A percentile compares a stretch with the other conserved stretches of the same genome.
Conservation (phyloP, 2,113 vertebrate genomes). For the Cervus canadensis region DNA sequence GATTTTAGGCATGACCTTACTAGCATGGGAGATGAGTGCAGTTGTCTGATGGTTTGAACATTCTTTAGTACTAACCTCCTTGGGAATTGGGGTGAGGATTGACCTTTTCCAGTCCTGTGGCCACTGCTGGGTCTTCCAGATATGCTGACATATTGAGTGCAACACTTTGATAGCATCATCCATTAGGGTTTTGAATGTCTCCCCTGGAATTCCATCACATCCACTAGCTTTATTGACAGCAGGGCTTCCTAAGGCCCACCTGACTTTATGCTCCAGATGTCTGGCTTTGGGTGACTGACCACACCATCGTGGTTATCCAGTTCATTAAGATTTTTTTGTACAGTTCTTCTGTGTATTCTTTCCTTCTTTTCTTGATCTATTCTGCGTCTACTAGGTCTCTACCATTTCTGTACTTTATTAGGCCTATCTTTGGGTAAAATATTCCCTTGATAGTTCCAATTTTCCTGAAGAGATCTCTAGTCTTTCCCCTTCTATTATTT, state of each 20-base stretch:
- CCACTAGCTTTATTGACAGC: not conserved
- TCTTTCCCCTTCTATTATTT: not conserved
- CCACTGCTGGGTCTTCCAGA: not conserved
- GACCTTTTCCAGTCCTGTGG: not conserved
- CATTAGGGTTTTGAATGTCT: not conserved
- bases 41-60: not conserved
- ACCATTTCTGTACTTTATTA: not conserved
- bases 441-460: not conserved
- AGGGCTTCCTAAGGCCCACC: not conserved
- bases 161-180: not conserved
- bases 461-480: not conserved
- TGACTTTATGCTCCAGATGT: not conserved
- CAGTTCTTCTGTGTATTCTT: not conserved
- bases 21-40: not conserved
- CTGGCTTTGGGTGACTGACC: not conserved
- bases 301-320: not conserved
- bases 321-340: not conserved
- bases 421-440: not conserved
- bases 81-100: not conserved
- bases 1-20: not conserved
- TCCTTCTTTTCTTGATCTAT: not conserved
- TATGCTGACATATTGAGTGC: not conserved
- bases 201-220: not conserved
- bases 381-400: not conserved
- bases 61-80: not conserved